phyloP scores from a whole-genome alignment of 2,797 vertebrate species.

The Crocodylus rhombifer region DNA sequence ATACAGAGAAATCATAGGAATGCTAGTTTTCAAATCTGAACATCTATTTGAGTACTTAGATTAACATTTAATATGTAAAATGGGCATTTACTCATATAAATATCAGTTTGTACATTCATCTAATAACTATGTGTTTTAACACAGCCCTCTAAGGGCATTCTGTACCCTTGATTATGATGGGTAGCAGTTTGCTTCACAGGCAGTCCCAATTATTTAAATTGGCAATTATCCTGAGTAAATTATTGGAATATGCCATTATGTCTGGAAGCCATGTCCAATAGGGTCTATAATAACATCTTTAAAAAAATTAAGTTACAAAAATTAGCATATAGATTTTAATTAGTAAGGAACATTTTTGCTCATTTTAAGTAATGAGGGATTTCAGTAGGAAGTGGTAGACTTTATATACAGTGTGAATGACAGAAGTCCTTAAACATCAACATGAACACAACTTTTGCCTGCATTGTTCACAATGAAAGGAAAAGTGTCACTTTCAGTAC shows the following conservation, averaged over 20 bases:
- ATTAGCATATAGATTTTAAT: background rate
- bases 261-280: background rate
- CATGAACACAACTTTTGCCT: constrained; percentile 39
- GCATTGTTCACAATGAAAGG: constrained; percentile 36
- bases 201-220: background rate
- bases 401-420: constrained; percentile 36
- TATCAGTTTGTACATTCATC: background rate
- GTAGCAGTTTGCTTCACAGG: background rate
- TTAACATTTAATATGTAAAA: background rate
- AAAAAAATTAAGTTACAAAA: constrained; percentile 37
- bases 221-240: background rate
- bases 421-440: constrained; percentile 30
- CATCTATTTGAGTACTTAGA: background rate
- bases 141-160: background rate
- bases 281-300: background rate
- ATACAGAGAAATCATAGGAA: background rate
- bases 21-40: background rate
- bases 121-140: background rate
- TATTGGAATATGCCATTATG: background rate
- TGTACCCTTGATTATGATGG: background rate
- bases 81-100: background rate
- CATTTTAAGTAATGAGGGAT: constrained; percentile 13
- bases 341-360: constrained; percentile 7
- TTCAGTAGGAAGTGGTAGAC: constrained; percentile 38
- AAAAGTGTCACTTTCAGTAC: constrained; percentile 58